Base-by-base conservation (phyloP, 2,888 invertebrate genomes). In the Pollenia angustigena region DNA sequence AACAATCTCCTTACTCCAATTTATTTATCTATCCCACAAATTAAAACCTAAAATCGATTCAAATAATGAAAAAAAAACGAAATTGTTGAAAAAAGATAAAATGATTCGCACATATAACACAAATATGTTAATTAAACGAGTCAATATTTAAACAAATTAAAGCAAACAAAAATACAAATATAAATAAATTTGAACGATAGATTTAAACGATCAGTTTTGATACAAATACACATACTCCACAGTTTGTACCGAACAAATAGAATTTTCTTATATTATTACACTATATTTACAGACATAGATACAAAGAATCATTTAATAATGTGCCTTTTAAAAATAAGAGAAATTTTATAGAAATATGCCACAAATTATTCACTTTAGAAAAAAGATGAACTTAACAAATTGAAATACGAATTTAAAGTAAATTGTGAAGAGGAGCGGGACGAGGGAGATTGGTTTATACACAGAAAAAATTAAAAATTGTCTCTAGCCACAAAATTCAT, bases 51-150 rank as follows among this genome's bases (percentile, higher is more conserved):
- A 44, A 32, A 69, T 8, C 9, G 10, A 1, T 14, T 32, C n/a
- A 3, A n/a, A 68, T 50, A 40, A 16, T 42, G 42, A 42, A 40
- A 48, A 69, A 52, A 60, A 46, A 64, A 44, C 23, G 32, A 46
- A 66, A 16, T 32, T 46, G 2, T 10, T 8, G n/a, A 23, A 10
- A 1, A 42, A n/a, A 23, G 46, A 40, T 8, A 12, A 46, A n/a
- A 66, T 46, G 16, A 56, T 16, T 54, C n/a, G 10, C 18, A 46
- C 46, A 72, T 16, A 54, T 81, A 81, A 52, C 75, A 68, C 42
- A 75, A 42, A 60, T 60, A 60, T 81, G 81, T 52, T 81, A 81
- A 81, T 81, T 54, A 72, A 68, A 58, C 68, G 44, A 75, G 32
- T 52, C 58, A 75, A 81, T 68, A 81, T 23, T 8, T 44, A 46